Conservation (phyloP, 1,140 invertebrate species). For the Macrobrachium rosenbergii region DNA sequence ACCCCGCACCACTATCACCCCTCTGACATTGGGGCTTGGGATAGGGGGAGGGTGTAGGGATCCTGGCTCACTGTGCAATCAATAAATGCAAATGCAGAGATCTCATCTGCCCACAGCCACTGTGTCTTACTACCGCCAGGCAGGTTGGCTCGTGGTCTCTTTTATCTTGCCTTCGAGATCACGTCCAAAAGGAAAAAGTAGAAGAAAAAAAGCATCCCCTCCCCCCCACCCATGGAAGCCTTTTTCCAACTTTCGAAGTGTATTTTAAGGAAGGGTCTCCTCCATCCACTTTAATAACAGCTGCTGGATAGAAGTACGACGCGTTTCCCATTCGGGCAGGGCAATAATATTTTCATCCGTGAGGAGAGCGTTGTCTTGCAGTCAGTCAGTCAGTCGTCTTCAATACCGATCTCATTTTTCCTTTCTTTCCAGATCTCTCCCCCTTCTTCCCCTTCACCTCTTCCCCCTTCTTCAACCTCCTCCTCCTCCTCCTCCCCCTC, state of each 20-base stretch:
- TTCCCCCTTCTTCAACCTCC: neutral
- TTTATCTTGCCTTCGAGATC: neutral
- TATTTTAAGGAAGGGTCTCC: too few species aligned
- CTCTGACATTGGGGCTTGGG: conserved; percentile 28
- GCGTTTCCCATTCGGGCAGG: too few species aligned
- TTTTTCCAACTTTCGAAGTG: too few species aligned
- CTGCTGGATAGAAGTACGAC: too few species aligned
- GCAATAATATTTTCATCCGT: too few species aligned
- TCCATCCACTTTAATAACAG: too few species aligned
- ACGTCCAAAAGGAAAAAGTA: neutral
- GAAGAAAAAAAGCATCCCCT: neutral
- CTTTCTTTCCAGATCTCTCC: neutral
- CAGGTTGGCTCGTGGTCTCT: neutral
- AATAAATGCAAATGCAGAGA: conserved; percentile 45
- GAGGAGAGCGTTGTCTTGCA: too few species aligned
- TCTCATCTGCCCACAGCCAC: conserved; percentile 37
- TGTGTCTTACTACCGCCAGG: conserved; percentile 17
- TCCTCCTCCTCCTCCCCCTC: neutral
- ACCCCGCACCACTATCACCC: conserved; percentile 33
- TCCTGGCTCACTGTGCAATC: conserved; percentile 35
- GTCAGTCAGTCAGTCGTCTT: neutral
- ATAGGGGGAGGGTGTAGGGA: neutral
- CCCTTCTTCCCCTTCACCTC: neutral
- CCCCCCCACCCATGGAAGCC: too few species aligned
- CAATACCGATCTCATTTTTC: neutral